Base-by-base conservation (phyloP, 2,113 vertebrate species). In the Coryphaenoides rupestris region DNA sequence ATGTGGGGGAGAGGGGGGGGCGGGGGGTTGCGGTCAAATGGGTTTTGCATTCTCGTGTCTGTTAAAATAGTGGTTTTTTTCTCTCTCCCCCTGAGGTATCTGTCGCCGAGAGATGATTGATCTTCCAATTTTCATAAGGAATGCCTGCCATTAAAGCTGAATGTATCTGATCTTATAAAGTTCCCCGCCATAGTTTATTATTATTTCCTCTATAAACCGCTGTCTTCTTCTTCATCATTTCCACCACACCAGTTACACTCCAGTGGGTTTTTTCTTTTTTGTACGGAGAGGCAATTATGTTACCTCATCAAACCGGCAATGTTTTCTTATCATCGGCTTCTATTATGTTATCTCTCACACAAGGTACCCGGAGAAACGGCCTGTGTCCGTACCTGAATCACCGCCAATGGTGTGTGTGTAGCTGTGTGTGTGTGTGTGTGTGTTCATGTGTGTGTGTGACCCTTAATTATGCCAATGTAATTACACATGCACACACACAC, bases 201-300 rank as follows among this genome's bases (percentile, higher is more conserved):
- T n/a, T n/a, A n/a, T 49, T 5, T 16, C 86, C 87, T 83, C 81
- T 86, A 72, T 80, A 78, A 81, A 89, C 83, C 82, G 78, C 83
- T 86, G 84, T 87, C 89, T 88, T 88, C 86, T 88, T 73, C 84
- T 78, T 66, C 60, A 76, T 91, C 88, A 90, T 87, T 85, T 74
- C 78, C 76, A 79, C 82, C 89, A 89, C 87, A 87, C 89, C 5
- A 6, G 88, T 84, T 84, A 77, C 86, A 86, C 87, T 90, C 85
- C 82, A 80, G 84, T 69, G 84, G 73, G 52, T 21, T 21, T 10
- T 19, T 9, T 10, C 10, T 9, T 55, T 49, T 79, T 86, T 69
- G 82, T 76, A 63, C 12, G 28, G 84, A 77, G 60, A 84, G 82
- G 82, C 86, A 88, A 90, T 90, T 91, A 89, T 83, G 75, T 86